Conservation (phyloP, 2,797 vertebrate species). For the Syndactyla subalaris region DNA sequence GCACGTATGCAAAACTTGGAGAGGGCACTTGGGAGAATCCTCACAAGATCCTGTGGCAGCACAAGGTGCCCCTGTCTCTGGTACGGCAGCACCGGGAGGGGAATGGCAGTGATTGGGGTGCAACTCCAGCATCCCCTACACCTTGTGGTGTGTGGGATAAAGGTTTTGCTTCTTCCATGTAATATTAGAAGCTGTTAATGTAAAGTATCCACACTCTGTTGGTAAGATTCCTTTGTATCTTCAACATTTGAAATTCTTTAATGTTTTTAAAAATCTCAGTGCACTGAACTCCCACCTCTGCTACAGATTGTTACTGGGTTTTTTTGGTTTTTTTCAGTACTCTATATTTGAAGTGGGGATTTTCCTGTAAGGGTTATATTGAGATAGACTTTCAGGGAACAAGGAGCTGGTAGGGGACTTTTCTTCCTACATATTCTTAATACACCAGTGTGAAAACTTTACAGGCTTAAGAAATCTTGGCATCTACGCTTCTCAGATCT, state of each 20-base stretch:
- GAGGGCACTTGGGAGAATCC: background rate
- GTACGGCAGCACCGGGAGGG: fast-evolving
- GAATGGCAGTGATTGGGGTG: fast-evolving
- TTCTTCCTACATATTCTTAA: background rate
- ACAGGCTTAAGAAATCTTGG: background rate
- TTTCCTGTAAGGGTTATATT: background rate
- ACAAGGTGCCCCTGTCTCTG: too few relatives aligned
- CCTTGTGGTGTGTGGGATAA: fast-evolving
- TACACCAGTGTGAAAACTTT: background rate
- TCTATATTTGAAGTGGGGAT: fast-evolving
- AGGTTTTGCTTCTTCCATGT: background rate
- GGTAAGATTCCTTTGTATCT: background rate
- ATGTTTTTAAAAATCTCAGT: fast-evolving
- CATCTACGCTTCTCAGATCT: background rate
- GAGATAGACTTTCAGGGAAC: background rate
- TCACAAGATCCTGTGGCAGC: background rate
- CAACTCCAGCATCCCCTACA: fast-evolving
- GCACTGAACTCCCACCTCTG: background rate
- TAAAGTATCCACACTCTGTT: background rate
- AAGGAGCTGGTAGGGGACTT: background rate
- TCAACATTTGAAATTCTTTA: background rate
- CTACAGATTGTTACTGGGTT: background rate
- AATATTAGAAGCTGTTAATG: background rate
- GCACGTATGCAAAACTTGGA: too few relatives aligned
- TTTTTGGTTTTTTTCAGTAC: background rate